Percentiles rank a stretch among this genome's conserved stretches.
These are phyloP conservation scores for Drosophila varians DNA, from an alignment of 1,140 invertebrate species.

Conservation along the genomic window DNA sequence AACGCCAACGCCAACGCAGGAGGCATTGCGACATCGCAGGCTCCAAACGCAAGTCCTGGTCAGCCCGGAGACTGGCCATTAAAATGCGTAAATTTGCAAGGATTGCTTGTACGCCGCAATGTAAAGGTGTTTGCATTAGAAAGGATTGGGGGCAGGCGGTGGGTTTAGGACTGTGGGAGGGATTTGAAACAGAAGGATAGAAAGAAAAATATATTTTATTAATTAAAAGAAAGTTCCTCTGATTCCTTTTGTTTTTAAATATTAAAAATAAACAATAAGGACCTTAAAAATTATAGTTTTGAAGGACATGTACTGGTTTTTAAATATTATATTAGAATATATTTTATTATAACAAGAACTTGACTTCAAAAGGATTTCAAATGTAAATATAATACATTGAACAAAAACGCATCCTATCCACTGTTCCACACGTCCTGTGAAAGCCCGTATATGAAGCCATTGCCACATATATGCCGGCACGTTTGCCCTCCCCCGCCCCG, in stretches of 20 bases:
- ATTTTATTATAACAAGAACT: too few species aligned
- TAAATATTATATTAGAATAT: too few species aligned
- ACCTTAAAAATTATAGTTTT: too few species aligned
- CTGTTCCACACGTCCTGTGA: neutral
- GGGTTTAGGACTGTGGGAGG: neutral
- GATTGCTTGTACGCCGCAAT: conserved; percentile 1
- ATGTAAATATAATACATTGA: too few species aligned
- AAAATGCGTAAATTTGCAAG: conserved; percentile 75
- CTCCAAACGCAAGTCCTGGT: conserved; percentile 23
- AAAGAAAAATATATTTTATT: too few species aligned
- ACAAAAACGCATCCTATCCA: neutral
- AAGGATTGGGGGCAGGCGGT: neutral
- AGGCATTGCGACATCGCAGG: conserved; percentile 21
- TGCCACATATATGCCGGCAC: conserved; percentile 43
- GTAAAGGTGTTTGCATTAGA: neutral
- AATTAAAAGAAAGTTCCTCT: too few species aligned
- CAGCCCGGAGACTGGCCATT: conserved; percentile 52
- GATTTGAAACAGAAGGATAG: neutral
- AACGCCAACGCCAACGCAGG: conserved; percentile 12
- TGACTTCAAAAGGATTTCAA: too few species aligned
- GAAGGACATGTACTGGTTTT: too few species aligned
- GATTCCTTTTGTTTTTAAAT: too few species aligned
- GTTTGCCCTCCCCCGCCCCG: conserved; percentile 1
- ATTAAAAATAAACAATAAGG: too few species aligned
- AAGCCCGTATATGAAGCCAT: conserved; percentile 36